Evolutionary conservation across 1,140 invertebrate species (phyloP), one percentile per base, ranked within the genome.

Genomic region (Anadara kagoshimensis): DNA sequence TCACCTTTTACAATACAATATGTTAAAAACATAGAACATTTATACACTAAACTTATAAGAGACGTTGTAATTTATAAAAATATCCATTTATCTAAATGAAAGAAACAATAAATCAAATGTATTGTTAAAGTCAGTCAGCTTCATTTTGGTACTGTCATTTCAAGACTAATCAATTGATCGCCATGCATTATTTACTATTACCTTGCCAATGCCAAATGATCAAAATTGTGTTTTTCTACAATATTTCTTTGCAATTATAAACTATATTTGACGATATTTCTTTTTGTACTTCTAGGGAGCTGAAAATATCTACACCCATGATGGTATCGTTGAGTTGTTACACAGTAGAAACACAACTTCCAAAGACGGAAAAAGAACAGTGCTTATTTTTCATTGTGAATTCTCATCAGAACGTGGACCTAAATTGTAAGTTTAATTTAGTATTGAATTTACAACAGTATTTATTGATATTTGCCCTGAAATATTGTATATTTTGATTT

Each of bases 321-420:
- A 51, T 11, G 20, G 20, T 16, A 65, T 65, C 10, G 22, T 53
- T 3, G n/a, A 29, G 8, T 16, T 65, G 8, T 45, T 65, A 29
- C 63, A 41, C 18, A 47, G 53, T n/a, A 5, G 16, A 16, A 53
- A 45, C 11, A 41, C 47, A 53, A 36, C 18, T 12, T 22, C 22
- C 24, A 24, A 18, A 20, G 47, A 43, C 8, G 45, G 43, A n/a
- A 76, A 82, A 29, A 58, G 64, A 45, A 29, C 66, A 16, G 94
- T 98, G 51, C 87, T 99, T n/a, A 94, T 99, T 26, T 99, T 99
- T 86, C 98, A 99, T 86, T 99, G 98, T 89, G 98, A 99, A 90
- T 99, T 98, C 90, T 98, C 97, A 0, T 94, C 95, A 61, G 95
- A 98, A 89, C 91, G 98, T 29, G 98, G 95, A 41, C 98, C 98